Evolutionary conservation across 2,797 vertebrate species (phyloP).

Genomic region (Chelmon rostratus): DNA sequence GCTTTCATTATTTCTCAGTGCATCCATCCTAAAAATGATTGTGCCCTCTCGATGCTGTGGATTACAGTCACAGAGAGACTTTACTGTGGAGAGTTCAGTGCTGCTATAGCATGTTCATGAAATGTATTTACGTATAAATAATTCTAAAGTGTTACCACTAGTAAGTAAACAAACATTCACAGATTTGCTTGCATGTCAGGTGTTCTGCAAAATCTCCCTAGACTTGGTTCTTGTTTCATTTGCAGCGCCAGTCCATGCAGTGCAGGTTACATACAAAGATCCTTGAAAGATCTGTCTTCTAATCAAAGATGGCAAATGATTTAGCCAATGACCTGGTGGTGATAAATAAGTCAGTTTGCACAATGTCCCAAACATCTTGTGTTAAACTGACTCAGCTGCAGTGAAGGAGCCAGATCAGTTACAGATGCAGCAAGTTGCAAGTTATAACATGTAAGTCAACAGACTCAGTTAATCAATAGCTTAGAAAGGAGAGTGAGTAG

Average conservation of each 20-base stretch:
- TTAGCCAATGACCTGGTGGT: background rate
- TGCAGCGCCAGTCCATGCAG: background rate
- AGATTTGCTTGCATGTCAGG: background rate
- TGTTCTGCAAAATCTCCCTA: background rate
- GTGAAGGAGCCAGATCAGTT: background rate
- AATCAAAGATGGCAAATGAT: conserved; percentile 13
- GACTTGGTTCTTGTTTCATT: background rate
- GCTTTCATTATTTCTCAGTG: conserved; percentile 11
- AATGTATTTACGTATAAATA: background rate
- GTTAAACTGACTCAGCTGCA: background rate
- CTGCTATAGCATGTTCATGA: background rate
- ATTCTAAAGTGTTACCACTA: background rate
- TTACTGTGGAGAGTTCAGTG: background rate
- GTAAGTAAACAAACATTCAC: background rate
- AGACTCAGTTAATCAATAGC: conserved; percentile 14
- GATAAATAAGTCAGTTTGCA: background rate
- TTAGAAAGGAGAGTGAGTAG: background rate
- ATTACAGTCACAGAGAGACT: background rate
- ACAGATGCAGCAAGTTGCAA: background rate
- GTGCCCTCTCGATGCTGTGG: conserved; percentile 8
- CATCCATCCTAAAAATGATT: conserved; percentile 28
- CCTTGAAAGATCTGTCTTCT: background rate
- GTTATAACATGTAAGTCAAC: background rate
- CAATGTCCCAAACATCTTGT: background rate
- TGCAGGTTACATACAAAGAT: background rate